These are phyloP conservation scores for Pseudococcus longispinus DNA, from an alignment of 2,888 invertebrate species.

Conservation along the genomic window DNA sequence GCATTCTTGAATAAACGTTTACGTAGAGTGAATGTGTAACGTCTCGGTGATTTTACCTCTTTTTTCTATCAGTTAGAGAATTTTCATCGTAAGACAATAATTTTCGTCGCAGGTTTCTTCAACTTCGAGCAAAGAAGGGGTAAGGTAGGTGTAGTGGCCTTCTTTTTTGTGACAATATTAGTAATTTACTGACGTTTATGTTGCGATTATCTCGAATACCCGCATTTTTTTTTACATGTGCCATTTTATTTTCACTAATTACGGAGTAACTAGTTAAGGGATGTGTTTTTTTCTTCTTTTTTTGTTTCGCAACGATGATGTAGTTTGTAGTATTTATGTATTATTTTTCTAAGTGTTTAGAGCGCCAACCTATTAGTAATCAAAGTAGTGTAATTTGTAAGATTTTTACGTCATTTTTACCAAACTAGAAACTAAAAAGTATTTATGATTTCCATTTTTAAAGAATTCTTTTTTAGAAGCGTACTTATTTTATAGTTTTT, in stretches of 20 bases:
- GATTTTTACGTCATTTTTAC: background rate
- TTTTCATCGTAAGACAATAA: background rate
- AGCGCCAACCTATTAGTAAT: background rate
- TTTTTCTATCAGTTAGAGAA: background rate
- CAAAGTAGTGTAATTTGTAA: background rate
- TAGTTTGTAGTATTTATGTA: conserved; percentile 4
- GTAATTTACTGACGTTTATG: background rate
- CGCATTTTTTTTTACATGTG: conserved; percentile 5
- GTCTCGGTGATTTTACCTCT: background rate
- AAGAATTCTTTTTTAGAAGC: background rate
- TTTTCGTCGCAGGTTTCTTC: background rate
- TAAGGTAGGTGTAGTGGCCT: background rate
- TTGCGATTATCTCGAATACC: background rate
- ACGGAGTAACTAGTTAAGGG: background rate
- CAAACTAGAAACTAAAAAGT: conserved; percentile 5
- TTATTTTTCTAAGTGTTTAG: background rate
- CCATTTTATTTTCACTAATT: conserved; percentile 3
- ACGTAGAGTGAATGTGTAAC: background rate
- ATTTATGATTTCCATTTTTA: background rate
- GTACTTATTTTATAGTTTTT: background rate
- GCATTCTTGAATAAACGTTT: background rate
- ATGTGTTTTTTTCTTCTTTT: background rate
- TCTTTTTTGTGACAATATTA: background rate
- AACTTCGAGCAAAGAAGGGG: background rate
- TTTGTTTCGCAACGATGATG: background rate